phyloP scores from a whole-genome alignment of 2,113 vertebrate genomes.

The Gobio gobio region DNA sequence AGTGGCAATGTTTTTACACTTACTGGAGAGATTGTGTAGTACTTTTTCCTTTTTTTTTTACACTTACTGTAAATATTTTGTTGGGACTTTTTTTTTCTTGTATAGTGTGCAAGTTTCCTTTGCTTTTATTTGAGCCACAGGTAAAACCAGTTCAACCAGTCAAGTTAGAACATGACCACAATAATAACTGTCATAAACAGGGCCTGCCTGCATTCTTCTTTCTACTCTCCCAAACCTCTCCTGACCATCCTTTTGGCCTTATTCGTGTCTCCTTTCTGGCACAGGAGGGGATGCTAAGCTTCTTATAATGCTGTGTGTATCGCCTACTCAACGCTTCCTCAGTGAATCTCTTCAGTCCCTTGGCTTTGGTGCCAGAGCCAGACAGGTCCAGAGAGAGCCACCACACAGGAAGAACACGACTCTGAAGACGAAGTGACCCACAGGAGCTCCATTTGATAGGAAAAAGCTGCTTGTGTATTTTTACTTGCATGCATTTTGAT shows the following conservation, averaged over 20 bases:
- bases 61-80: not conserved
- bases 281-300: conserved; percentile 86
- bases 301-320: conserved; percentile 84
- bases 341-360: conserved; percentile 83
- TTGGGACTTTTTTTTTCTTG: no score
- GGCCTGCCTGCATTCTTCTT: not conserved
- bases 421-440: conserved; percentile 62
- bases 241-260: not conserved
- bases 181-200: not conserved
- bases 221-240: not conserved
- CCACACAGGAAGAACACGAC: conserved; percentile 68
- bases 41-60: not conserved
- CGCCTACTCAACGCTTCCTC: conserved; percentile 78
- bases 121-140: not conserved
- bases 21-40: not conserved
- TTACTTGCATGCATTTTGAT: conserved; percentile 1
- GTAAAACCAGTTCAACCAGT: not conserved
- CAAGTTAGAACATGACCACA: not conserved
- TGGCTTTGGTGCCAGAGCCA: conserved; percentile 77
- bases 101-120: not conserved
- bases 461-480: conserved; percentile 25
- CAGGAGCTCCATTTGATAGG: not conserved
- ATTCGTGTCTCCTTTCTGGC: not conserved
- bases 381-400: conserved; percentile 76
- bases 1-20: no score